Percentiles rank a stretch among this genome's conserved stretches.
Conservation (phyloP, 2,888 invertebrate species). For the Drosophila parthenogenetica region DNA sequence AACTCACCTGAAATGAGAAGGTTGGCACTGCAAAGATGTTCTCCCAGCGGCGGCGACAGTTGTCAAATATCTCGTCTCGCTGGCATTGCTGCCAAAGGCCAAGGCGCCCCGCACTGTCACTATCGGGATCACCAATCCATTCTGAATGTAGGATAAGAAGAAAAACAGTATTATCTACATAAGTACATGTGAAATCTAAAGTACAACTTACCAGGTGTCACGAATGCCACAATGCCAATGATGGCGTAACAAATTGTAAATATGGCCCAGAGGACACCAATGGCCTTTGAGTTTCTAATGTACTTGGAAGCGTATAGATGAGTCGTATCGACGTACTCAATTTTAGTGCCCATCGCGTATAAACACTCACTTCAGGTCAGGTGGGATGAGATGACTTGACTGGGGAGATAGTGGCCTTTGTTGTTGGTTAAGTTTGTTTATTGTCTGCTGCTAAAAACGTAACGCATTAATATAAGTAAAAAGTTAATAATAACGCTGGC, state of each 20-base stretch:
- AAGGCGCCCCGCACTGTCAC: conserved; percentile 95
- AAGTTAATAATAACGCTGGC: conserved; percentile 43
- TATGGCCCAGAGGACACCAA: conserved; percentile 98
- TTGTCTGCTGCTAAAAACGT: conserved; percentile 51
- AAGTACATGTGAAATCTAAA: not conserved
- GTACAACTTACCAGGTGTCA: conserved; percentile 89
- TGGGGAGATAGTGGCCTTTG: conserved; percentile 18
- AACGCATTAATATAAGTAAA: conserved; percentile 50
- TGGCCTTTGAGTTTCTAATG: conserved; percentile 96
- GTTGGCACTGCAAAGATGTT: conserved; percentile 93
- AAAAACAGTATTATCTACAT: not conserved
- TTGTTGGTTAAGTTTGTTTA: conserved; percentile 33
- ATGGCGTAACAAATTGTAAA: conserved; percentile 99
- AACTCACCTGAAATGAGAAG: conserved; percentile 88
- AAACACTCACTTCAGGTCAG: not conserved
- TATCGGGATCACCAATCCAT: conserved; percentile 94
- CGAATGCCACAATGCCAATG: conserved; percentile 96
- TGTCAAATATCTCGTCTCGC: conserved; percentile 91
- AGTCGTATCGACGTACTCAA: conserved; percentile 96
- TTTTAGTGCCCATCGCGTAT: conserved; percentile 92
- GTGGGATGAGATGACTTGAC: not conserved
- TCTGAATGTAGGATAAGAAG: conserved; percentile 84
- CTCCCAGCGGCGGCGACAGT: conserved; percentile 93
- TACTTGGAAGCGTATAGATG: conserved; percentile 96
- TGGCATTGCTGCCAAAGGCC: conserved; percentile 96